Conservation (phyloP, 92 coral and sea anemone genomes). For the Phenganax marumi region DNA sequence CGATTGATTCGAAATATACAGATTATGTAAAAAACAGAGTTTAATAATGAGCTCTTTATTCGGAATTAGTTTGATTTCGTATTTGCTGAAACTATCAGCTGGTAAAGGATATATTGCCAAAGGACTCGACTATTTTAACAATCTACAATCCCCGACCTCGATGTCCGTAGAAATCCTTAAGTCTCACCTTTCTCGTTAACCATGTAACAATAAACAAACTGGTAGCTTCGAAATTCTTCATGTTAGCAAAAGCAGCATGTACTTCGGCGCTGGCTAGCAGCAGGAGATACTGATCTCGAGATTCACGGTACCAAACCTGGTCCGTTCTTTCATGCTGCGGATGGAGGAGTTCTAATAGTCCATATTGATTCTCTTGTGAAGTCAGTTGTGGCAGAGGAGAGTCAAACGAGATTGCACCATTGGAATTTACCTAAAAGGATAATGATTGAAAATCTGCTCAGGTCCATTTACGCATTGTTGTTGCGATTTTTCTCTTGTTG, state of each 20-base stretch:
- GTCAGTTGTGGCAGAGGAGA: neutral
- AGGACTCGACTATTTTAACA: no score
- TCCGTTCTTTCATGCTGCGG: conserved; percentile 41
- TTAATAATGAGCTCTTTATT: no score
- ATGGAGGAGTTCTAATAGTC: conserved; percentile 69
- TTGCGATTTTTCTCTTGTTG: no score
- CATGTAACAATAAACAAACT: conserved; percentile 80
- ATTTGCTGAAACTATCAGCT: no score
- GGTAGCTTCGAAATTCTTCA: conserved; percentile 64
- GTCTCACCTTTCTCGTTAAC: conserved; percentile 61
- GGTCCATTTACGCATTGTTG: no score
- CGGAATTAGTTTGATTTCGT: no score
- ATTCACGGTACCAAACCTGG: conserved; percentile 66
- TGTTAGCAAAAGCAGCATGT: conserved; percentile 60
- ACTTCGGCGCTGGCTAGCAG: conserved; percentile 69
- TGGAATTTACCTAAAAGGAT: conserved; percentile 64
- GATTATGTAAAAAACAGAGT: no score
- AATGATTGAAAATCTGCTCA: neutral
- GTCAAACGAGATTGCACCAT: conserved; percentile 73
- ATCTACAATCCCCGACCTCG: no score
- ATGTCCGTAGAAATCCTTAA: neutral
- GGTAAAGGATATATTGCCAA: no score
- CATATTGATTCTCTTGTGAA: conserved; percentile 43
- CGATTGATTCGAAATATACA: no score
- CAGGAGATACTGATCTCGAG: conserved; percentile 51